phyloP scores from a whole-genome alignment of 2,113 vertebrate species.

The Scartelaos histophorus region DNA sequence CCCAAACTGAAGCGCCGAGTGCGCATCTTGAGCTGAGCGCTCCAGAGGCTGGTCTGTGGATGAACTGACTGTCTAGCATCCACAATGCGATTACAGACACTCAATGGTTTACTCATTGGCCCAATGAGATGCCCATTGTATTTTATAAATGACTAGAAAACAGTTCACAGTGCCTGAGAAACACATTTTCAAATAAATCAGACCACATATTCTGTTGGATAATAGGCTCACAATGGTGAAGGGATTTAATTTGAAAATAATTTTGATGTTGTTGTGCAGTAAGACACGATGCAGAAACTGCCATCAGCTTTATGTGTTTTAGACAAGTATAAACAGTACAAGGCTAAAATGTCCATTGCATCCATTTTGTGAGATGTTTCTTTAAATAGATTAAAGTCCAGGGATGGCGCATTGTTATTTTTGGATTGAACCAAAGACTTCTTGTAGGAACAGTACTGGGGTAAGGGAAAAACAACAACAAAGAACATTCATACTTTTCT shows the following conservation, averaged over 20 bases:
- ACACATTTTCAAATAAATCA: no score
- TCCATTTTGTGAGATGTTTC: background rate
- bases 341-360: background rate
- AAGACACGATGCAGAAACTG: background rate
- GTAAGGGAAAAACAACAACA: no score
- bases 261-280: background rate
- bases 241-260: background rate
- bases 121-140: no score
- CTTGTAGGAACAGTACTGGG: no score
- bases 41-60: slow-evolving; percentile 32
- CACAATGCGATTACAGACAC: slow-evolving; percentile 2
- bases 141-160: no score
- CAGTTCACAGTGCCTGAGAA: no score
- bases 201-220: no score
- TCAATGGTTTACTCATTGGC: no score
- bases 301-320: slow-evolving; percentile 12
- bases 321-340: slow-evolving; percentile 8
- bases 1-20: slow-evolving; percentile 48
- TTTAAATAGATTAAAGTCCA: slow-evolving; percentile 25
- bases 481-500: no score
- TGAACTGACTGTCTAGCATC: slow-evolving; percentile 21
- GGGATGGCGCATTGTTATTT: slow-evolving; percentile 13
- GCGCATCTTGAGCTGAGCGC: slow-evolving; percentile 62
- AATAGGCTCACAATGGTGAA: background rate
- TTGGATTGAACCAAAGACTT: background rate